A percentile compares a stretch with the other conserved stretches of the same genome.
These are phyloP conservation scores for Oconnorella tubifera DNA, from an alignment of 2,888 invertebrate genomes.

Conservation along the genomic window DNA sequence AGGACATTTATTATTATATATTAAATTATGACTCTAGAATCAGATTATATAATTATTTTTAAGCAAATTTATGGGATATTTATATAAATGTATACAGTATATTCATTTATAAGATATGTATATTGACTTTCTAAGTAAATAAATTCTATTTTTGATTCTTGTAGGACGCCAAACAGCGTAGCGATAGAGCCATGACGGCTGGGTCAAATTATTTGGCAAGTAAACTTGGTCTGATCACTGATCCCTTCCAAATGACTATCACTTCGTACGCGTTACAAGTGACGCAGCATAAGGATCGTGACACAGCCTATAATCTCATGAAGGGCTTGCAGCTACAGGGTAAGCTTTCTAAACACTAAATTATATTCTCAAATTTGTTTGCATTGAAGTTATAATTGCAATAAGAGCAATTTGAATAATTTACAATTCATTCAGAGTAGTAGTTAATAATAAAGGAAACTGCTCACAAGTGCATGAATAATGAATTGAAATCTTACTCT, in stretches of 20 bases:
- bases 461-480: no score
- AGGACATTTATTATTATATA: no score
- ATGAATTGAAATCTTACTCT: no score
- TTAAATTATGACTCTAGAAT: no score
- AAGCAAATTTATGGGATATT: background rate
- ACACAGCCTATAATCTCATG: slow-evolving; percentile 30
- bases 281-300: slow-evolving; percentile 25
- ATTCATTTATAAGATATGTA: background rate
- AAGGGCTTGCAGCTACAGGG: slow-evolving; percentile 23
- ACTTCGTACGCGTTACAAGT: slow-evolving; percentile 75
- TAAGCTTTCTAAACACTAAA: no score
- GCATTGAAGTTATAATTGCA: no score
- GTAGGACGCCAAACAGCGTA: slow-evolving; percentile 25
- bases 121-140: no score
- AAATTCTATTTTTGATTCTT: slow-evolving; percentile 4
- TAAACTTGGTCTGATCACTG: slow-evolving; percentile 45
- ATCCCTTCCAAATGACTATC: slow-evolving; percentile 80
- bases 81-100: background rate
- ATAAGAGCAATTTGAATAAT: no score
- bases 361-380: no score
- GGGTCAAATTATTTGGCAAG: slow-evolving; percentile 44
- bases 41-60: no score
- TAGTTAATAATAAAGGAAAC: no score
- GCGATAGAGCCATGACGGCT: slow-evolving; percentile 39
- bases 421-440: no score